A percentile compares a stretch with the other conserved stretches of the same genome.
Evolutionary conservation across 2,888 invertebrate species (phyloP).

Genomic region (Melanophora roralis): DNA sequence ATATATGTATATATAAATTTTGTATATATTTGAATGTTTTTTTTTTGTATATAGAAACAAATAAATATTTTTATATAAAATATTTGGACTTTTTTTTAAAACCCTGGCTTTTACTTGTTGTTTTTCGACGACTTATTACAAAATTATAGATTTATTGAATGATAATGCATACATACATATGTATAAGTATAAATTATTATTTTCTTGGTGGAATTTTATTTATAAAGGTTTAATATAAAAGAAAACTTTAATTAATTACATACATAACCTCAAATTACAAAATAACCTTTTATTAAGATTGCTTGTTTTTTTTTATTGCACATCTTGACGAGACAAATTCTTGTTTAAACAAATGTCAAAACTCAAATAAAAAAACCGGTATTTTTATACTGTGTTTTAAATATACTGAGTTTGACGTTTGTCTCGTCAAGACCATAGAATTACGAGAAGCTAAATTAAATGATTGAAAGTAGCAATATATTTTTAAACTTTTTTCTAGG

Average conservation of each 20-base stretch:
- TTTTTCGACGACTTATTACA: not conserved
- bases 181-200: slow-evolving; percentile 38
- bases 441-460: too few relatives aligned
- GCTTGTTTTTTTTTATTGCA: not conserved
- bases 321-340: too few relatives aligned
- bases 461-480: too few relatives aligned
- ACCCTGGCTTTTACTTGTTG: slow-evolving; percentile 32
- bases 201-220: slow-evolving; percentile 45
- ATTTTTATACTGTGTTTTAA: too few relatives aligned
- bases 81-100: slow-evolving; percentile 30
- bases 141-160: slow-evolving; percentile 33
- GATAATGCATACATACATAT: not conserved
- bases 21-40: slow-evolving; percentile 32
- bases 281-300: not conserved
- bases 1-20: slow-evolving; percentile 21
- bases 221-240: not conserved
- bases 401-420: too few relatives aligned
- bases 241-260: too few relatives aligned
- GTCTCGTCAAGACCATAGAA: too few relatives aligned
- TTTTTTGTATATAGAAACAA: slow-evolving; percentile 43
- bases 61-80: slow-evolving; percentile 58
- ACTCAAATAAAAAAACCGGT: too few relatives aligned
- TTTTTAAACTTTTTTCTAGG: too few relatives aligned
- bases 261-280: not conserved
- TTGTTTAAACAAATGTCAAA: too few relatives aligned